These are phyloP conservation scores for Drosophila birchii DNA, from an alignment of 2,888 invertebrate species.

Conservation along the genomic window DNA sequence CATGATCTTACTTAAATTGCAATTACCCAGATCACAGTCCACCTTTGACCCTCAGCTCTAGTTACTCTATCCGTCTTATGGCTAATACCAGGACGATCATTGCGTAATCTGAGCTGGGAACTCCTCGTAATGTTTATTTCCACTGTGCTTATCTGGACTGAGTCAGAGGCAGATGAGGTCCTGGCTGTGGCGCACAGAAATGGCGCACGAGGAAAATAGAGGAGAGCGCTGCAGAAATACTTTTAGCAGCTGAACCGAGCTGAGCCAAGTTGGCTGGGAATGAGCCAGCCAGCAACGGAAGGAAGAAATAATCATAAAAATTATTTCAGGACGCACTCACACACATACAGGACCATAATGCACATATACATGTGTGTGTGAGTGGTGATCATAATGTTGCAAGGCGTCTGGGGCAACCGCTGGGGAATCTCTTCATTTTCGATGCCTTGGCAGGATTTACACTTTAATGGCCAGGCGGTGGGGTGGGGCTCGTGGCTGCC, in stretches of 20 bases:
- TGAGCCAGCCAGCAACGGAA: constrained; percentile 65
- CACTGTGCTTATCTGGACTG: constrained; percentile 74
- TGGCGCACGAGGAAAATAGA: constrained; percentile 65
- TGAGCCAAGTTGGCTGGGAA: constrained; percentile 39
- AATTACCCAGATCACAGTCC: neutral
- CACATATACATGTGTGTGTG: constrained; percentile 22
- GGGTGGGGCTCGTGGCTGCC: constrained; percentile 48
- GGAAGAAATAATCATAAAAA: constrained; percentile 84
- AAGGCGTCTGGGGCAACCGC: constrained; percentile 57
- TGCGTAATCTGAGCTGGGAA: constrained; percentile 42
- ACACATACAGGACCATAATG: constrained; percentile 26
- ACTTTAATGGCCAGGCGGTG: constrained; percentile 58
- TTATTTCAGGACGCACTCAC: constrained; percentile 72
- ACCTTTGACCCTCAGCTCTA: neutral
- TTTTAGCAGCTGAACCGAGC: constrained; percentile 55
- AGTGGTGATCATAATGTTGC: constrained; percentile 77
- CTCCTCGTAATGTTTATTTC: constrained; percentile 72
- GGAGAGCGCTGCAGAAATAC: constrained; percentile 68
- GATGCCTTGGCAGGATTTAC: constrained; percentile 62
- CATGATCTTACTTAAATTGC: neutral
- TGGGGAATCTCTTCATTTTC: constrained; percentile 69
- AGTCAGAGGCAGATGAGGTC: constrained; percentile 24
- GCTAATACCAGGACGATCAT: constrained; percentile 61
- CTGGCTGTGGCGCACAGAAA: constrained; percentile 51
- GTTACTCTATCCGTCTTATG: constrained; percentile 22